These are phyloP conservation scores for Terebella lapidaria DNA, from an alignment of 2,888 invertebrate genomes.

Conservation along the genomic window DNA sequence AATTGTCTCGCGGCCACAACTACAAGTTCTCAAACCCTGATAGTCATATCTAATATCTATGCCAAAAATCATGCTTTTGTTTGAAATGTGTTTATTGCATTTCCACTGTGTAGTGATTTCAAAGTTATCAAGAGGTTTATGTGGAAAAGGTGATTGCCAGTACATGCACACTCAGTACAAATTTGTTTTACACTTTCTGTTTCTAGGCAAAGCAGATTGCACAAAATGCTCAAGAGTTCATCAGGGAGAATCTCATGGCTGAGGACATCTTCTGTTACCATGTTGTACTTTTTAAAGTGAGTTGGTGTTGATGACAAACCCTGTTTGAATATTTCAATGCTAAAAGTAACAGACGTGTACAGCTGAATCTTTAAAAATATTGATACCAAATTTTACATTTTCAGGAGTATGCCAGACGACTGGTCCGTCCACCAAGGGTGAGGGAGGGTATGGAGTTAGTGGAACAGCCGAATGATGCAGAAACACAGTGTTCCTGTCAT, in stretches of 20 bases:
- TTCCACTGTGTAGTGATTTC: too few species aligned
- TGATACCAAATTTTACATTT: neutral
- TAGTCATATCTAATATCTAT: too few species aligned
- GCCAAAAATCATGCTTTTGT: too few species aligned
- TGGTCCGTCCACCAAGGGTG: conserved; percentile 10
- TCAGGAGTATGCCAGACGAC: conserved; percentile 19
- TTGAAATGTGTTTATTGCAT: too few species aligned
- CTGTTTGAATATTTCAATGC: conserved; percentile 1
- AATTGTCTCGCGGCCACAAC: too few species aligned
- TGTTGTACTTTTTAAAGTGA: conserved; percentile 65
- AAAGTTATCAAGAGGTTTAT: too few species aligned
- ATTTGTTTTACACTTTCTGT: neutral
- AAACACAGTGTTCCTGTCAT: conserved; percentile 14
- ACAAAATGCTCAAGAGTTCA: conserved; percentile 58
- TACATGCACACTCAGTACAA: too few species aligned
- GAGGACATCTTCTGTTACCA: conserved; percentile 85
- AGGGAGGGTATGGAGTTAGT: conserved; percentile 21
- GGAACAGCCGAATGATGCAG: conserved; percentile 10
- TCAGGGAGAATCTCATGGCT: conserved; percentile 73
- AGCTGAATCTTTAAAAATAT: neutral
- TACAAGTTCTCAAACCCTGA: too few species aligned
- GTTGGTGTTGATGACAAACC: too few species aligned
- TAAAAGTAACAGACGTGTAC: too few species aligned
- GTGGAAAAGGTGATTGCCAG: too few species aligned
- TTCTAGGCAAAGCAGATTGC: conserved; percentile 44